These are phyloP conservation scores for Sinella curviseta DNA, from an alignment of 1,140 invertebrate species.

Conservation along the genomic window DNA sequence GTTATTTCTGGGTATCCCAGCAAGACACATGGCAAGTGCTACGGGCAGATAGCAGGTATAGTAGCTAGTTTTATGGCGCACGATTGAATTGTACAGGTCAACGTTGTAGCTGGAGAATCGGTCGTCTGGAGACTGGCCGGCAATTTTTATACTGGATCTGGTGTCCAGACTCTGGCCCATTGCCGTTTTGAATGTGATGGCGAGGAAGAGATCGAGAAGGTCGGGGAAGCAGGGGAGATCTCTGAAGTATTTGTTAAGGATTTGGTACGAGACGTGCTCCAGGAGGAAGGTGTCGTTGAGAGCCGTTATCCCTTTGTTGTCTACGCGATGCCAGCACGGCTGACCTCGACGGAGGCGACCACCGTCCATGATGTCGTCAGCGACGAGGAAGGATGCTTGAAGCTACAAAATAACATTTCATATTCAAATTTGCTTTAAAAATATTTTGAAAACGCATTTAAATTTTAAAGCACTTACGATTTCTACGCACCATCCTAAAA, in stretches of 20 bases:
- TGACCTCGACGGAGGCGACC: slow-evolving; percentile 77
- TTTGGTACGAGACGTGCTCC: slow-evolving; percentile 72
- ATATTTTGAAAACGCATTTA: background rate
- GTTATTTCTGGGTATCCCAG: background rate
- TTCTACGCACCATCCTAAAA: slow-evolving; percentile 40
- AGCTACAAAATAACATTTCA: slow-evolving; percentile 48
- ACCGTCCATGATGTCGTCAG: slow-evolving; percentile 90
- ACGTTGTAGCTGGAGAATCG: background rate
- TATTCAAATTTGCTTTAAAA: background rate
- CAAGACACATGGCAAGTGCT: background rate
- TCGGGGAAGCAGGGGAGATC: slow-evolving; percentile 75
- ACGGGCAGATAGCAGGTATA: background rate
- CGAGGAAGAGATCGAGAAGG: slow-evolving; percentile 81
- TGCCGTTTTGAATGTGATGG: slow-evolving; percentile 60
- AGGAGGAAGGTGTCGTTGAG: slow-evolving; percentile 86
- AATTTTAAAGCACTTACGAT: slow-evolving; percentile 27
- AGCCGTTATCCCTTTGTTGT: slow-evolving; percentile 76
- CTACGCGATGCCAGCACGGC: slow-evolving; percentile 83
- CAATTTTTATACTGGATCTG: background rate
- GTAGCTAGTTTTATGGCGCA: background rate
- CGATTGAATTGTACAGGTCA: background rate
- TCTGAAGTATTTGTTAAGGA: slow-evolving; percentile 77
- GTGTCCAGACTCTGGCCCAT: slow-evolving; percentile 35
- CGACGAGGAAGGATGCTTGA: slow-evolving; percentile 83
- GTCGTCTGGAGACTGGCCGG: too few species aligned